Conservation (phyloP, 2,888 invertebrate species). For the Myopa testacea region DNA sequence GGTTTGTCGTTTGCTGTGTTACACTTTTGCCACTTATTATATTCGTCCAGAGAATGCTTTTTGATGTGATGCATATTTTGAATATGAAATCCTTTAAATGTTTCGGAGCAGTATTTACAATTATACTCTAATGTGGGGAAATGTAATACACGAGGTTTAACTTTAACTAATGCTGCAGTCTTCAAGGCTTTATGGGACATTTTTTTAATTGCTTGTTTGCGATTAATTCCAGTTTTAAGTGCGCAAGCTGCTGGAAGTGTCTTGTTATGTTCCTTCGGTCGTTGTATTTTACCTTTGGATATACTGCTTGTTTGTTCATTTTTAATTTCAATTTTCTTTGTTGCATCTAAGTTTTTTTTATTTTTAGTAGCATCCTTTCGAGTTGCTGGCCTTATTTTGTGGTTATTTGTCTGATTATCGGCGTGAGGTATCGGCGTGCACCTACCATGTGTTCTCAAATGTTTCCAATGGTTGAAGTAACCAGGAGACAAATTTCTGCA, state of each 20-base stretch:
- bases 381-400: constrained; percentile 12
- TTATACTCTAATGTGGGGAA: constrained; percentile 47
- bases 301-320: constrained; percentile 16
- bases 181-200: constrained; percentile 11
- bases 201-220: constrained; percentile 4
- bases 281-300: constrained; percentile 27
- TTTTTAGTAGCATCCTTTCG: not conserved
- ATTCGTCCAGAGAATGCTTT: constrained; percentile 43
- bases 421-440: constrained; percentile 11
- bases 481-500: constrained; percentile 47
- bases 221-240: constrained; percentile 10
- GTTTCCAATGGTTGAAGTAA: constrained; percentile 49
- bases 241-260: constrained; percentile 27
- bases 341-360: constrained; percentile 7
- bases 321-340: constrained; percentile 22
- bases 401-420: not conserved
- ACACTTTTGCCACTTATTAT: constrained; percentile 30
- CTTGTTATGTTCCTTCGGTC: constrained; percentile 38
- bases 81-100: constrained; percentile 47
- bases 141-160: constrained; percentile 45
- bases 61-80: constrained; percentile 46
- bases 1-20: not conserved
- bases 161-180: constrained; percentile 25
- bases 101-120: constrained; percentile 46
- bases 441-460: constrained; percentile 43